These are phyloP conservation scores for Myrmecophaga tridactyla DNA, from an alignment of 2,113 vertebrate genomes.

Conservation along the genomic window DNA sequence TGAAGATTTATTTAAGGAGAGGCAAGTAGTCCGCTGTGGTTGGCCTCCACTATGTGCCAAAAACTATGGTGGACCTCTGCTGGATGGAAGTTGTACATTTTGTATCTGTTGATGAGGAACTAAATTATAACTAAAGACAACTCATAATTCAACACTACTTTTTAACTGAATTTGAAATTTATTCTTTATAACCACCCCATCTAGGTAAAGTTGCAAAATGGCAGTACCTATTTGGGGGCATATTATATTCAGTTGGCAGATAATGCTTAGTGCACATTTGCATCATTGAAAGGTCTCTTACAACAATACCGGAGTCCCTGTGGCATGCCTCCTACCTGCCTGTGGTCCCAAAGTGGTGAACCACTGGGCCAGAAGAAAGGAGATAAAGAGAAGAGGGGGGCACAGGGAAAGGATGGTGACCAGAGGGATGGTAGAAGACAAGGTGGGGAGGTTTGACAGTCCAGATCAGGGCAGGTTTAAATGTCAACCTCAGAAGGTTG, in stretches of 20 bases:
- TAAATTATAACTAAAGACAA: not conserved
- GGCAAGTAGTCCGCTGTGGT: not conserved
- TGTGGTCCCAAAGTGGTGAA: not conserved
- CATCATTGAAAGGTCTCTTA: not conserved
- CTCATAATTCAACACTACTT: not conserved
- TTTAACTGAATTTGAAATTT: not conserved
- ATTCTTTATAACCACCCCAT: not conserved
- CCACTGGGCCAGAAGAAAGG: not conserved
- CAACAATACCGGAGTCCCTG: not conserved
- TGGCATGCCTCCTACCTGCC: not conserved
- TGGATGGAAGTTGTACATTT: not conserved
- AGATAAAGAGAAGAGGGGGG: not conserved
- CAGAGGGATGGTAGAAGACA: not conserved
- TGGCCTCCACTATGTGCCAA: not conserved
- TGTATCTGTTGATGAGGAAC: not conserved
- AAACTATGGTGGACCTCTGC: not conserved
- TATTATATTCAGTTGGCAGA: not conserved
- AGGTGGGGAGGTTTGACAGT: not conserved
- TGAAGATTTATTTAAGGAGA: not conserved
- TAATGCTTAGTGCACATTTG: not conserved
- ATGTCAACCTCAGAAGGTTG: not conserved
- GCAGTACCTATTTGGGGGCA: accelerated
- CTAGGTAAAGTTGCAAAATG: not conserved
- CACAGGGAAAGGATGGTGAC: not conserved
- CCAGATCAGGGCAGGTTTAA: not conserved